These are phyloP conservation scores for Camponotus pennsylvanicus DNA, from an alignment of 1,140 invertebrate genomes.

Conservation along the genomic window DNA sequence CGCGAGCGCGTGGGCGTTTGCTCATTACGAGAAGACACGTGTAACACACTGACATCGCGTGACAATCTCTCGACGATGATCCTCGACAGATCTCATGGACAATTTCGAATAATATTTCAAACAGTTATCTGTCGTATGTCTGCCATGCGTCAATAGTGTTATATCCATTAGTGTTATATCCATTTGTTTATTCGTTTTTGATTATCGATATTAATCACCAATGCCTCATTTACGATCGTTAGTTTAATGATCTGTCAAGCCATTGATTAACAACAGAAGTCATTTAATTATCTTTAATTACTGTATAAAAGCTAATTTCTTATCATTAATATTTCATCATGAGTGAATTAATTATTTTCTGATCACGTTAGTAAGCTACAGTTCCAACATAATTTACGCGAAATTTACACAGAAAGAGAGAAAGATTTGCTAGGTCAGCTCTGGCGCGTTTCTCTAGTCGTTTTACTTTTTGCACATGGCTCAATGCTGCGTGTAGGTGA, in stretches of 20 bases:
- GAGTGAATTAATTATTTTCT: not conserved
- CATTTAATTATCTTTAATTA: not conserved
- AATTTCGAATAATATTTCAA: not conserved
- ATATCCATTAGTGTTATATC: constrained; percentile 9
- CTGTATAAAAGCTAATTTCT: not conserved
- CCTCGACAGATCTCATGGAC: not conserved
- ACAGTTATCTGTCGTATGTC: constrained; percentile 3
- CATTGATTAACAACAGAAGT: not conserved
- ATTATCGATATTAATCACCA: constrained; percentile 18
- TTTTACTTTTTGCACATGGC: constrained; percentile 50
- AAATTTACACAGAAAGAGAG: constrained; percentile 23
- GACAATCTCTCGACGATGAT: constrained; percentile 36
- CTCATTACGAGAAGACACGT: constrained; percentile 54
- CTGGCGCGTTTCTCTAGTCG: constrained; percentile 30
- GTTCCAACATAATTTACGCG: constrained; percentile 22
- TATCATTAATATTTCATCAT: not conserved
- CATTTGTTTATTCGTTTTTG: not conserved
- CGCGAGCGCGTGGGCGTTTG: constrained; percentile 54
- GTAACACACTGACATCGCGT: constrained; percentile 43
- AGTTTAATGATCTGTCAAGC: not conserved
- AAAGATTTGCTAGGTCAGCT: constrained; percentile 54
- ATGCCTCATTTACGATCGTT: constrained; percentile 1
- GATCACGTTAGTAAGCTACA: constrained; percentile 2
- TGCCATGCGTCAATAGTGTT: no score
- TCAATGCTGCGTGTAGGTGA: constrained; percentile 60